phyloP scores from a whole-genome alignment of 1,140 invertebrate species.

The Procambarus virginalis region DNA sequence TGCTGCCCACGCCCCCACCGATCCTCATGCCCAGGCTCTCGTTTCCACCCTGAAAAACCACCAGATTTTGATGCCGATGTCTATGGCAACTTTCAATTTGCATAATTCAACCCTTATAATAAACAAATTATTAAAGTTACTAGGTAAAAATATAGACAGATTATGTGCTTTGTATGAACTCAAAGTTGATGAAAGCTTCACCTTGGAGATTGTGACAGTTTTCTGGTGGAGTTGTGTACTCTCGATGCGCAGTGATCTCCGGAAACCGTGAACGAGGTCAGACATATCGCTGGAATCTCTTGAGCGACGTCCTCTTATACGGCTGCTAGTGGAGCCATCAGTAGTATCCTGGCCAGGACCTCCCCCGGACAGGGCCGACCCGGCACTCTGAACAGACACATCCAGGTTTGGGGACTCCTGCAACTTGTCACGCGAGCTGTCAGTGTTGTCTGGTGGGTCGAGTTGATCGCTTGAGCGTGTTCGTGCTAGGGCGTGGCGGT shows the following conservation, averaged over 20 bases:
- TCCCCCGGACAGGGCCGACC: conserved; percentile 31
- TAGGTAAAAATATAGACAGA: no score
- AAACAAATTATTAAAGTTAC: no score
- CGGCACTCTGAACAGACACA: conserved; percentile 20
- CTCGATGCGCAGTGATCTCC: conserved; percentile 71
- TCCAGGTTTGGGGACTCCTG: conserved; percentile 18
- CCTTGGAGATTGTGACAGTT: conserved; percentile 75
- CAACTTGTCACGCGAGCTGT: conserved; percentile 18
- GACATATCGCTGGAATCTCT: conserved; percentile 63
- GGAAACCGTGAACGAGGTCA: conserved; percentile 50
- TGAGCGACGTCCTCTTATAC: conserved; percentile 50
- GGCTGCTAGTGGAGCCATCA: conserved; percentile 28
- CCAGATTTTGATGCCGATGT: no score
- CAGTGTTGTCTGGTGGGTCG: conserved; percentile 9
- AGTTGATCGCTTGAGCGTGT: conserved; percentile 49
- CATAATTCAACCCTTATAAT: no score
- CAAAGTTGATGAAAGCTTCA: conserved; percentile 51
- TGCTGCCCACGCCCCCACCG: conserved; percentile 76
- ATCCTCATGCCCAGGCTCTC: conserved; percentile 77
- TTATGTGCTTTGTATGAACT: no score
- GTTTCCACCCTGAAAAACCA: conserved; percentile 55
- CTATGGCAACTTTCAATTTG: no score
- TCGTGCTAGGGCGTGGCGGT: conserved; percentile 46
- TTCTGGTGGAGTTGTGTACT: conserved; percentile 73
- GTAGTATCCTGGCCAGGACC: background rate